phyloP scores from a whole-genome alignment of 1,140 invertebrate species.

The Artemia franciscana region DNA sequence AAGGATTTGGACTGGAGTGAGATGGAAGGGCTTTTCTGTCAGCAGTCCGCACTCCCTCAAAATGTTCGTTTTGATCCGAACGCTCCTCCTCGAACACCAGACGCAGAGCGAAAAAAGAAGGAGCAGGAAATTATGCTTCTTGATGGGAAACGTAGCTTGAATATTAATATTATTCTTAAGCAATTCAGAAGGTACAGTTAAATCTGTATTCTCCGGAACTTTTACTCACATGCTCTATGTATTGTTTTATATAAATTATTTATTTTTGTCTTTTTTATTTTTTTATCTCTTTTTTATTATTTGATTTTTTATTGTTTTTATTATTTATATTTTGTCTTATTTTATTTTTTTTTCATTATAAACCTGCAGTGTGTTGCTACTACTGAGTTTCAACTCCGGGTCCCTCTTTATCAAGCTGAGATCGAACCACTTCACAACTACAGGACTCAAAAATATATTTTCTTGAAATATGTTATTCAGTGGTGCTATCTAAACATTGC shows the following conservation, averaged over 20 bases:
- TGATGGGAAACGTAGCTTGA: conserved; percentile 83
- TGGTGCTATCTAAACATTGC: too few species aligned
- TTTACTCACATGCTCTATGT: neutral
- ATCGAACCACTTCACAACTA: too few species aligned
- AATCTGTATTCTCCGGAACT: conserved; percentile 7
- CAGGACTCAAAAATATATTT: too few species aligned
- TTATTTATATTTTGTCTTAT: too few species aligned
- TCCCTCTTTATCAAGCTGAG: too few species aligned
- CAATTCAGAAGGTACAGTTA: conserved; percentile 79
- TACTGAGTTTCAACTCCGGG: too few species aligned
- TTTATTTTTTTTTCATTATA: too few species aligned
- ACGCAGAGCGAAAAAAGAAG: conserved; percentile 19
- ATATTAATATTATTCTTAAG: conserved; percentile 95
- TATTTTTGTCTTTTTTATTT: too few species aligned
- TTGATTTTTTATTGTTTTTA: too few species aligned
- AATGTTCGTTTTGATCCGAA: neutral
- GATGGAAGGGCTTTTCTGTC: conserved; percentile 76
- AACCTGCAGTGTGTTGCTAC: too few species aligned
- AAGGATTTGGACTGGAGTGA: conserved; percentile 66
- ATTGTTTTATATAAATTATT: neutral
- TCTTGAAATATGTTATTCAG: too few species aligned
- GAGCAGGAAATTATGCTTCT: conserved; percentile 47
- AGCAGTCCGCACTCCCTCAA: conserved; percentile 30
- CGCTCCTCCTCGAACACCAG: conserved; percentile 7
- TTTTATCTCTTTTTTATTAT: too few species aligned